Base-by-base conservation (phyloP, 2,797 vertebrate genomes). In the Corythornis leucogaster region DNA sequence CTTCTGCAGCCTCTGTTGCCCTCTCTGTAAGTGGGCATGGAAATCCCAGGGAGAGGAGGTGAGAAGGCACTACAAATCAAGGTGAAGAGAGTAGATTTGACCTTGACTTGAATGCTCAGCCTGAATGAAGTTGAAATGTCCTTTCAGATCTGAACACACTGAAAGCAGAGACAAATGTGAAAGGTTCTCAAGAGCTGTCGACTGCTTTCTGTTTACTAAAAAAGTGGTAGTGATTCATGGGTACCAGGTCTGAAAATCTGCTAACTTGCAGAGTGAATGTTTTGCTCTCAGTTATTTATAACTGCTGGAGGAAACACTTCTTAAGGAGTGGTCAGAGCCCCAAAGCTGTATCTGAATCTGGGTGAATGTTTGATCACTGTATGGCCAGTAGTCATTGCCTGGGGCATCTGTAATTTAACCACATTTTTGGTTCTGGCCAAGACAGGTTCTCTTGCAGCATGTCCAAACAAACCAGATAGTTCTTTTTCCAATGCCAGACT, bases 381-480 rank as follows among this genome's bases (percentile, higher is more conserved):
- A 24, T 54, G 57, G 81, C 35, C 81, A 70, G 13, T 25, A 63
- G 62, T 69, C 25, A n/a, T 62, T 70, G 69, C 66, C 18, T 53
- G 18, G 46, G 16, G 30, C 54, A 62, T 80, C 75, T 78, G 82
- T 80, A 83, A 87, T 87, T 85, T 25, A 76, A 55, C 55, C 15
- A 59, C 78, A 30, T 76, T 76, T 26, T 80, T 70, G 28, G 40
- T 82, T 82, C 33, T 90, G 81, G 81, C 81, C 54, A 59, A 87
- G 90, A 31, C 77, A 95, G 85, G 87, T 91, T 94, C 51, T 90
- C 79, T 78, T 75, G 91, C 90, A 91, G 81, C 5, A 53, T 83
- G 87, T 93, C 90, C 93, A 94, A 79, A 67, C 25, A 90, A 95
- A 94, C 92, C 85, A 73, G 87, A 77, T 87, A 90, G 80, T 83